Percentiles rank a stretch among this genome's conserved stretches.
phyloP scores from a whole-genome alignment of 2,888 invertebrate genomes.

The Ochlodes sylvanus region DNA sequence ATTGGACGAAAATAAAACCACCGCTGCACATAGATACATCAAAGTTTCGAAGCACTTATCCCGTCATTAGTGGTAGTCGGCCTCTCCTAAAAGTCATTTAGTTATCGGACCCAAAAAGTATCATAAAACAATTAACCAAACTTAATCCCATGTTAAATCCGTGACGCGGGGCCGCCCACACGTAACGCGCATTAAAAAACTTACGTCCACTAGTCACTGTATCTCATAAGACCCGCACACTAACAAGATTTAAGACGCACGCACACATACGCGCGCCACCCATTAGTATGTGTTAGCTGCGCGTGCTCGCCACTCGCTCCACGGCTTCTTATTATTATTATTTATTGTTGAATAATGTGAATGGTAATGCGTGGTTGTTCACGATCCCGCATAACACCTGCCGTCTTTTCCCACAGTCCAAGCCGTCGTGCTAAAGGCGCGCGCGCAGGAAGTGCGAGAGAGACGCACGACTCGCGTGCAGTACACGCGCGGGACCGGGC shows the following conservation, averaged over 20 bases:
- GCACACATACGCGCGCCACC: slow-evolving; percentile 58
- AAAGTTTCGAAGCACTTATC: slow-evolving; percentile 29
- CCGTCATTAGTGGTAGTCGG: slow-evolving; percentile 37
- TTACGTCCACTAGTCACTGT: slow-evolving; percentile 58
- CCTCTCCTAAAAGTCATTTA: slow-evolving; percentile 37
- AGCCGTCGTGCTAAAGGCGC: slow-evolving; percentile 67
- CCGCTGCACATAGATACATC: slow-evolving; percentile 20
- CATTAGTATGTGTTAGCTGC: slow-evolving; percentile 78
- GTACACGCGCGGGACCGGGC: slow-evolving; percentile 67
- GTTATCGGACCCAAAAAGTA: slow-evolving; percentile 56
- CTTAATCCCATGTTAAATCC: slow-evolving; percentile 71
- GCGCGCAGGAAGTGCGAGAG: slow-evolving; percentile 76
- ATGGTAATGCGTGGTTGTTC: slow-evolving; percentile 85
- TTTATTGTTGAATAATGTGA: slow-evolving; percentile 85
- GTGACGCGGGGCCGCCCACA: slow-evolving; percentile 81
- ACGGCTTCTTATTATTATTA: slow-evolving; percentile 84
- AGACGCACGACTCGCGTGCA: slow-evolving; percentile 67
- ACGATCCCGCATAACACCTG: slow-evolving; percentile 86
- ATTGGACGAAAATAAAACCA: slow-evolving; percentile 12
- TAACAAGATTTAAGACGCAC: slow-evolving; percentile 50
- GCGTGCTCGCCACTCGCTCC: slow-evolving; percentile 84
- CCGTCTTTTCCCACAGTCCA: slow-evolving; percentile 86
- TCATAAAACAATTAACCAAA: slow-evolving; percentile 77
- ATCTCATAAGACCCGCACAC: slow-evolving; percentile 50
- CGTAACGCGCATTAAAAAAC: slow-evolving; percentile 66